Percentiles rank a stretch among this genome's conserved stretches.
Conservation (phyloP, 2,113 vertebrate species). For the Saimiri boliviensis region DNA sequence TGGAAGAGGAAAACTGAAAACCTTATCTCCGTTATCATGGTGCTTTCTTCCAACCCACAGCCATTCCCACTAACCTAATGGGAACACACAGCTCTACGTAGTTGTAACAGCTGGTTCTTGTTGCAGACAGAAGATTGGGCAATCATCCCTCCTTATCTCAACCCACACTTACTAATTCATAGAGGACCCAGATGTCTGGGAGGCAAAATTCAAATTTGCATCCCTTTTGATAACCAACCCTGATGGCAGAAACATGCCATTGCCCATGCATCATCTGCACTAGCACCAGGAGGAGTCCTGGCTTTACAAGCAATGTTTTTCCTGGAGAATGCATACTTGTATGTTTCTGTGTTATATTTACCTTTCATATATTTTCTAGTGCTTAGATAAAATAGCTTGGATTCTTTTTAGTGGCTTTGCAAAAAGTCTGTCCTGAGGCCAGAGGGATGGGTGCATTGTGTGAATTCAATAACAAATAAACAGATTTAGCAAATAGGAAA, state of each 20-base stretch:
- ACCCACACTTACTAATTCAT: neutral
- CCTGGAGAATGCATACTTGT: neutral
- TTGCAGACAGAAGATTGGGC: neutral
- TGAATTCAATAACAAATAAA: constrained; percentile 38
- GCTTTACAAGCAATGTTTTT: neutral
- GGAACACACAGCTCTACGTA: neutral
- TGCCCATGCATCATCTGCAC: accelerated
- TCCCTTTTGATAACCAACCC: neutral
- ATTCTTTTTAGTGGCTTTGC: neutral
- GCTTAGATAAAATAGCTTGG: neutral
- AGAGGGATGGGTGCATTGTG: neutral
- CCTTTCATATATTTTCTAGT: neutral
- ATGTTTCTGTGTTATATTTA: neutral
- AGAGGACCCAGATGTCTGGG: neutral
- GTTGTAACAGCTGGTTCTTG: neutral
- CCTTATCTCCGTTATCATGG: neutral
- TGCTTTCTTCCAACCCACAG: neutral
- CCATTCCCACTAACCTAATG: neutral
- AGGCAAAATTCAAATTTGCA: neutral
- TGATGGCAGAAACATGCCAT: neutral
- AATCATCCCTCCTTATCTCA: neutral
- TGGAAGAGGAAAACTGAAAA: neutral
- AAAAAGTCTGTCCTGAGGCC: neutral
- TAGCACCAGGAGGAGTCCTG: neutral
- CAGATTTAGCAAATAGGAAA: constrained; percentile 50